Evolutionary conservation across 2,888 invertebrate species (phyloP), one percentile per base, ranked within the genome.

Genomic region (Platycheirus rosarum): DNA sequence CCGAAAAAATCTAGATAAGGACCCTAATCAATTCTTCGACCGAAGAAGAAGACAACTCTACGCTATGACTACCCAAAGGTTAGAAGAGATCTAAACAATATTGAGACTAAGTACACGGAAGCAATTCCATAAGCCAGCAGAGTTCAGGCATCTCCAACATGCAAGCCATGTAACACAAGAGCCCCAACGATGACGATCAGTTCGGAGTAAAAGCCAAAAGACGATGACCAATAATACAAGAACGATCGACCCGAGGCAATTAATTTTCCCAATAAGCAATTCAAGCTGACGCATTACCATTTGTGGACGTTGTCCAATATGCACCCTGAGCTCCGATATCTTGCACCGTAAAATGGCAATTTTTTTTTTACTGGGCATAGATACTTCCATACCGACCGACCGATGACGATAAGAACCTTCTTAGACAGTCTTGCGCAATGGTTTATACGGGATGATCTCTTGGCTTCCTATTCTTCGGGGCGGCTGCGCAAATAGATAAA

Each of bases 201-300:
- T 62, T 71, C 44, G 44, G 18, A 16, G 18, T 23, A 57, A 20
- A 42, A 42, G 26, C 40, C 55, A 51, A 65, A 62, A 63, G 46
- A 69, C 74, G 76, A 80, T 76, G 80, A 80, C 70, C 80, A 80
- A 80, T 80, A 82, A 82, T 77, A 71, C 42, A 60, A 16, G 29
- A 60, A 60, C 71, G 66, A 82, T 82, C 77, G 82, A 73, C 82
- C 82, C 68, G 77, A 73, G 82, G 82, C 82, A 82, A 82, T 82
- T 82, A 82, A 82, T 82, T 82, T 82, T 82, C 82, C 82, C 82
- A 82, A 82, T 82, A 82, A 82, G 82, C 82, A 77, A 82, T 82
- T 63, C 77, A 68, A 77, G 71, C 82, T 77, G 82, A 82, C 82
- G 82, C 82, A 82, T 82, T 82, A 82, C 82, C 82, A 82, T 82